Base-by-base conservation (phyloP, 1,140 invertebrate genomes). In the Piezodorus guildinii region DNA sequence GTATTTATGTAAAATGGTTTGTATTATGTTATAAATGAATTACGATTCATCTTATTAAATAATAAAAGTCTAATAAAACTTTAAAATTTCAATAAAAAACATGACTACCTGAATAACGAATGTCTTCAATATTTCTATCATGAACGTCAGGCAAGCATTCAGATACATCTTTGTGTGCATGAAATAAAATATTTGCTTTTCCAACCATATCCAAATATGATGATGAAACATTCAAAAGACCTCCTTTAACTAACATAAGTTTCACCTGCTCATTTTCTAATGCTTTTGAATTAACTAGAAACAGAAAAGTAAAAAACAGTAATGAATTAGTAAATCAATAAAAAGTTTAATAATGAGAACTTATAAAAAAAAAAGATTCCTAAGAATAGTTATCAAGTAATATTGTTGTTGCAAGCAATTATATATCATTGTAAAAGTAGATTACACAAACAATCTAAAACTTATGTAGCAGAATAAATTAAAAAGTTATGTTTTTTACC, bases 211-310 rank as follows among this genome's bases (percentile, higher is more conserved):
- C 76, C 14, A 79, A 67, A 67, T 80, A 80, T 23, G 77, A 73
- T 60, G 78, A 75, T 23, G 77, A 77, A 45, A 81, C 67, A 67
- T 78, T 78, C 17, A 76, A 64, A 14, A 81, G 68, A 0, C 79
- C 78, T 69, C 79, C 76, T 64, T 79, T 79, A 5, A 80, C 62
- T 16, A 79, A 68, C 12, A 80, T 78, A 64, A 81, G 69, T 69
- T 81, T 81, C 0, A 79, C 72, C n/a, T 75, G 75, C 73, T 81
- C 80, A 70, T 79, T 80, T 68, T 81, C 79, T 56, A 74, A 70
- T 16, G 76, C 68, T 58, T 75, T 71, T 62, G 80, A 77, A 52
- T 73, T 73, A 64, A 80, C 79, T 80, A 25, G 12, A 56, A 56
- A 23, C 21, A 56, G 17, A 56, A 23, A 56, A 49, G 21, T n/a